Evolutionary conservation across 2,113 vertebrate species (phyloP).

Genomic region (Macquaria ambigua): DNA sequence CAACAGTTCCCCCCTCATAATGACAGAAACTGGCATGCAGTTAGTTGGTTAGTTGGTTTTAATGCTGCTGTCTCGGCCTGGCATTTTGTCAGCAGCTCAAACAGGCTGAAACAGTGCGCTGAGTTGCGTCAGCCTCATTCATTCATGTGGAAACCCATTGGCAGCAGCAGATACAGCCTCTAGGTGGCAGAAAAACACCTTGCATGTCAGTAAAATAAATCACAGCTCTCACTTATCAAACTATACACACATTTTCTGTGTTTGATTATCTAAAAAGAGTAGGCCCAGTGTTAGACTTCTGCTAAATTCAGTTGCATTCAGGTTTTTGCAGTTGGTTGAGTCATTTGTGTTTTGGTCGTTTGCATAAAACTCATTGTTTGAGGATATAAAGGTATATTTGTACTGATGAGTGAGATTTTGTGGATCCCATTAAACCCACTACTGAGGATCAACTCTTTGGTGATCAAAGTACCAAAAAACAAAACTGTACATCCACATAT

Average conservation of each 20-base stretch:
- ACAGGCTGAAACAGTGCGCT: slow-evolving; percentile 35
- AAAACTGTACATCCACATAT: not conserved
- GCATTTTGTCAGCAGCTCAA: slow-evolving; percentile 26
- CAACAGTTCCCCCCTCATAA: no score
- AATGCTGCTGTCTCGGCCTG: not conserved
- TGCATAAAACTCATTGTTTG: not conserved
- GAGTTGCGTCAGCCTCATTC: slow-evolving; percentile 84
- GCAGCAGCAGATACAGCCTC: slow-evolving; percentile 13
- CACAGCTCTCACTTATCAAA: not conserved
- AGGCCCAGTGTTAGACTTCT: not conserved
- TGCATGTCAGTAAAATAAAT: not conserved
- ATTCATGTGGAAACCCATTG: slow-evolving; percentile 49
- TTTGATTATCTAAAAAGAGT: not conserved
- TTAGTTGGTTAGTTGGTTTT: not conserved
- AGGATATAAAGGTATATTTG: not conserved
- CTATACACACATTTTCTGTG: not conserved
- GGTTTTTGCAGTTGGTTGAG: not conserved
- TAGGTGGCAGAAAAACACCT: slow-evolving; percentile 52
- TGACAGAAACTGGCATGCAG: not conserved
- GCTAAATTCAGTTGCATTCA: not conserved
- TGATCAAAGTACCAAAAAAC: not conserved
- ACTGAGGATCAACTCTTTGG: not conserved
- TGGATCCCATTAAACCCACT: not conserved
- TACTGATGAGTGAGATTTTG: not conserved
- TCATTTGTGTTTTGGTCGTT: not conserved